Evolutionary conservation across 2,888 invertebrate genomes (phyloP).

Genomic region (Sesia bembeciformis): DNA sequence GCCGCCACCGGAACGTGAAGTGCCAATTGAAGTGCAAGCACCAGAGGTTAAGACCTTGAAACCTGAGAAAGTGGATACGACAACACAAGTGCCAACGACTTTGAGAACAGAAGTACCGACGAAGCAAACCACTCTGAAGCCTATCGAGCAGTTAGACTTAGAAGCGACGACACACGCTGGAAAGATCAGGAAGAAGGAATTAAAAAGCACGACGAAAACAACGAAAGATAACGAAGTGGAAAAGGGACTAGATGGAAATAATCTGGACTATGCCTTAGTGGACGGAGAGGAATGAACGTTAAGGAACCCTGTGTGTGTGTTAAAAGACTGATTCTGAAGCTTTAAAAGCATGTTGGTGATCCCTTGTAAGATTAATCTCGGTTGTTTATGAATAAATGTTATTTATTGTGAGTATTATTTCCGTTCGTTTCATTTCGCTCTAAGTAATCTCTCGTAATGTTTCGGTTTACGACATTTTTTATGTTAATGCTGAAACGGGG

Average conservation of each 20-base stretch:
- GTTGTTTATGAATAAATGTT: conserved; percentile 34
- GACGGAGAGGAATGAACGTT: conserved; percentile 40
- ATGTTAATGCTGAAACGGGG: neutral
- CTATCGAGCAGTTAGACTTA: conserved; percentile 39
- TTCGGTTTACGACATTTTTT: conserved; percentile 1
- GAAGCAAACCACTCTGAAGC: conserved; percentile 17
- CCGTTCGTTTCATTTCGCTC: conserved; percentile 20
- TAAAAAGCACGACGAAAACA: conserved; percentile 47
- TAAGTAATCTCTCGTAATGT: neutral
- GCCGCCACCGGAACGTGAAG: conserved; percentile 50
- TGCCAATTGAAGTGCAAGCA: conserved; percentile 46
- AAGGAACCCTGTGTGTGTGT: conserved; percentile 11
- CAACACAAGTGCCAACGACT: conserved; percentile 11
- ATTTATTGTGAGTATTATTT: conserved; percentile 43
- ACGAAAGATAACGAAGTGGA: conserved; percentile 59
- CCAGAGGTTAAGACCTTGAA: conserved; percentile 27
- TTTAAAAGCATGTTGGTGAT: conserved; percentile 14
- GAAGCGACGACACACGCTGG: conserved; percentile 58
- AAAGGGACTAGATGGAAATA: conserved; percentile 47
- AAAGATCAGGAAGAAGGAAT: conserved; percentile 64
- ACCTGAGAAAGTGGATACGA: conserved; percentile 15
- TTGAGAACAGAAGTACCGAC: conserved; percentile 6
- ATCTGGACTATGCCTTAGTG: conserved; percentile 43
- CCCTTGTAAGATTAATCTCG: conserved; percentile 17
- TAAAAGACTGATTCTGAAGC: conserved; percentile 52